These are phyloP conservation scores for Falco columbarius DNA, from an alignment of 2,797 vertebrate genomes.

Conservation along the genomic window DNA sequence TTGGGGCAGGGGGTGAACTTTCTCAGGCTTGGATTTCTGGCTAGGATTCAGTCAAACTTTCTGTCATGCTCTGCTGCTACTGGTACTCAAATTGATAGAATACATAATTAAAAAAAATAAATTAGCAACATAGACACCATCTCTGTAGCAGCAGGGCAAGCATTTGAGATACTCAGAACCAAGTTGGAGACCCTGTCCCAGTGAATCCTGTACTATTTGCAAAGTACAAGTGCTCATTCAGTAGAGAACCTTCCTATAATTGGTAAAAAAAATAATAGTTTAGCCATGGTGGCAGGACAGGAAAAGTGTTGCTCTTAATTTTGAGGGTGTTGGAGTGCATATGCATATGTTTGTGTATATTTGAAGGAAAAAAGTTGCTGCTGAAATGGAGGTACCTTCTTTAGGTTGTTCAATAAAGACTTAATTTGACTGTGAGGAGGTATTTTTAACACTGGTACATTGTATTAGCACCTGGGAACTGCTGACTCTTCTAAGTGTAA, in stretches of 20 bases:
- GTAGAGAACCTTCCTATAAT: background rate
- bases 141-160: background rate
- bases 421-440: slow-evolving; percentile 50
- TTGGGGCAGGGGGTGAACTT: background rate
- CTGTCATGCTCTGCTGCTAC: background rate
- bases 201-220: background rate
- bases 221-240: background rate
- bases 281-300: background rate
- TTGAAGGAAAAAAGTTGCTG: background rate
- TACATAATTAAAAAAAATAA: background rate
- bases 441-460: slow-evolving; percentile 74
- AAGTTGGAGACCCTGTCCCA: background rate
- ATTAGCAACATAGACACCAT: background rate
- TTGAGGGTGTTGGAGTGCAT: background rate
- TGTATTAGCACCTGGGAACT: slow-evolving; percentile 68
- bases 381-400: background rate
- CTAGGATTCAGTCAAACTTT: background rate
- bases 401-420: slow-evolving; percentile 5
- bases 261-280: background rate
- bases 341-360: background rate
- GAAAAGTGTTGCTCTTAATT: background rate
- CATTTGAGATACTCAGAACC: background rate
- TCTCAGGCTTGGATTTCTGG: background rate
- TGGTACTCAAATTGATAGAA: background rate
- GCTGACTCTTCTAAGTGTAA: slow-evolving; percentile 68